A percentile compares a stretch with the other conserved stretches of the same genome.
Conservation (phyloP, 2,797 vertebrate species). For the Botia kubotai region DNA sequence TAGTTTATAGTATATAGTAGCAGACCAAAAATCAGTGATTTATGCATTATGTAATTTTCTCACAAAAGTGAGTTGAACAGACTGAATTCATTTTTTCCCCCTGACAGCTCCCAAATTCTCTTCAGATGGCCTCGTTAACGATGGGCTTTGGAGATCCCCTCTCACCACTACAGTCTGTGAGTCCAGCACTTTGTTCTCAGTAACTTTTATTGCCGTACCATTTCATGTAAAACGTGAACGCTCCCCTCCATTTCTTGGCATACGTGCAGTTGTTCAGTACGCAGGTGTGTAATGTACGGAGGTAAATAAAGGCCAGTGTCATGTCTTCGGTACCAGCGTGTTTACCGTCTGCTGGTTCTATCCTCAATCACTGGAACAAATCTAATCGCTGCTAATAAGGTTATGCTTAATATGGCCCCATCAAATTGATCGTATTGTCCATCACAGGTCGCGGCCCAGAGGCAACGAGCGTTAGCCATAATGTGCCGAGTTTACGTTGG, state of each 20-base stretch:
- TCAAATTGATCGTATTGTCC: neutral
- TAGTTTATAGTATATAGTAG: neutral
- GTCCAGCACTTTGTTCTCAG: conserved; percentile 51
- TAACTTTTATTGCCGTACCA: neutral
- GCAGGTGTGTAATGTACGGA: conserved; percentile 52
- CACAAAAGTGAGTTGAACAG: too few species aligned
- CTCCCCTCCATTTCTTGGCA: conserved; percentile 53
- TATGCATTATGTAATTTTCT: too few species aligned
- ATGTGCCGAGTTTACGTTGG: conserved; percentile 90
- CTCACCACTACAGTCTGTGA: conserved; percentile 95
- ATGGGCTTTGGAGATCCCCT: conserved; percentile 94
- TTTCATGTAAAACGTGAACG: neutral
- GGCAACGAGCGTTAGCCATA: conserved; percentile 88
- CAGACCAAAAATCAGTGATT: neutral
- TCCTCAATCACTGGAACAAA: conserved; percentile 56
- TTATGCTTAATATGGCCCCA: neutral
- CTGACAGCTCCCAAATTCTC: conserved; percentile 57
- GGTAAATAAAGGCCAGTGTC: conserved; percentile 50
- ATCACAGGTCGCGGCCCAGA: conserved; percentile 87
- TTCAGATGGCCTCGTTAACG: conserved; percentile 94
- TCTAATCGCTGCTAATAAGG: neutral
- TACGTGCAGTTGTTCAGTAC: conserved; percentile 45
- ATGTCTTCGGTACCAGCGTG: conserved; percentile 56
- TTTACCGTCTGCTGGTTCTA: conserved; percentile 55
- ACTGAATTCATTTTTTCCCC: too few species aligned